These are phyloP conservation scores for Neuroterus valhalla DNA, from an alignment of 1,140 invertebrate genomes.

Conservation along the genomic window DNA sequence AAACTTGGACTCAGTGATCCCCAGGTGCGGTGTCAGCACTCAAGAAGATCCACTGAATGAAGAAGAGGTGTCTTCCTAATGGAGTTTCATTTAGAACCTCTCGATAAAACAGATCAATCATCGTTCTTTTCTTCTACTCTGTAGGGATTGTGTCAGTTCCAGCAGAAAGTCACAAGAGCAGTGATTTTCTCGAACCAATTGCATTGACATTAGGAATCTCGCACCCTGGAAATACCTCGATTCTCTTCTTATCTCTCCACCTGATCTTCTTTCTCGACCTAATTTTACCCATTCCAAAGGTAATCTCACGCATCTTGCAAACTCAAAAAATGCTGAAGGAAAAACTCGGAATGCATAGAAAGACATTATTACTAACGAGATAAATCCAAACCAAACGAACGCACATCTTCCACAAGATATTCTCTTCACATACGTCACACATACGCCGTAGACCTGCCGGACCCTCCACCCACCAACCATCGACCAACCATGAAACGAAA, in stretches of 20 bases:
- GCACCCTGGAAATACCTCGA: not conserved
- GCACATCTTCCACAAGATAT: conserved; percentile 46
- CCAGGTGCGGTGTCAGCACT: conserved; percentile 23
- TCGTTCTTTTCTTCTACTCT: conserved; percentile 10
- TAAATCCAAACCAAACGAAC: conserved; percentile 28
- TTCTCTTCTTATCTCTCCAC: not conserved
- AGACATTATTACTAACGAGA: conserved; percentile 30
- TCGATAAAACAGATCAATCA: conserved; percentile 24
- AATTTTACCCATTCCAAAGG: not conserved
- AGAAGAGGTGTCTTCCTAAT: conserved; percentile 14
- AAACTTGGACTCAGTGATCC: conserved; percentile 9
- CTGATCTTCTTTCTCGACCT: conserved; percentile 1
- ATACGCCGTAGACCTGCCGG: conserved; percentile 71
- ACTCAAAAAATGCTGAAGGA: conserved; percentile 35
- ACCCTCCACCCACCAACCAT: conserved; percentile 64
- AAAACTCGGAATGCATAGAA: conserved; percentile 19
- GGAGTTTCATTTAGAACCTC: conserved; percentile 18
- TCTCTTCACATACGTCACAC: conserved; percentile 63
- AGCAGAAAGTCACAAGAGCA: conserved; percentile 1
- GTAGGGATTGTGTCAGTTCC: not conserved
- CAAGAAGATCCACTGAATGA: conserved; percentile 19
- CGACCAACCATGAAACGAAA: conserved; percentile 58
- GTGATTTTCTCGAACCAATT: conserved; percentile 11
- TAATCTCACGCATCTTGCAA: conserved; percentile 49
- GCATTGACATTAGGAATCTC: conserved; percentile 4